Evolutionary conservation across 2,888 invertebrate genomes (phyloP), one percentile per base, ranked within the genome.

Genomic region (Chromoteleia sp.): DNA sequence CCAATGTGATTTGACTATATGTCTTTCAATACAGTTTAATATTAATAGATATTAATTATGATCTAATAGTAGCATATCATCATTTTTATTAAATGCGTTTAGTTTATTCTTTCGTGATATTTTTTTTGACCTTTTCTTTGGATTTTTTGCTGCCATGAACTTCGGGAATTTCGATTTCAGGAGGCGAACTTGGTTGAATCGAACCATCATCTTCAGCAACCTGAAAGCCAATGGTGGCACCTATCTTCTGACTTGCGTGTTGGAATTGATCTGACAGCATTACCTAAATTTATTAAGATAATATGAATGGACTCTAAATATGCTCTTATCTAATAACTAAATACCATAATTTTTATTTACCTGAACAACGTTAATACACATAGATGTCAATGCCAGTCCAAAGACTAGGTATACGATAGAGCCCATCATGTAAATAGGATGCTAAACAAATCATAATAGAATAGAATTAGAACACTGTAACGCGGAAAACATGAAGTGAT

Each of bases 301-400:
- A n/a, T n/a, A n/a, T n/a, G n/a, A n/a, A n/a, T n/a, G n/a, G n/a
- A n/a, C n/a, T n/a, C n/a, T n/a, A n/a, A n/a, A n/a, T 15, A 43
- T 8, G 12, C 6, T 25, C 7, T 43, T 36, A n/a, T 36, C n/a
- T 36, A 36, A 36, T 36, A 36, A n/a, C 4, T 45, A 8, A 7
- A 12, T 33, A 12, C 52, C 25, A 4, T 6, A 14, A 41, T 12
- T 39, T 43, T 19, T 7, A 89, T 95, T 95, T 48, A 96, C 95
- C 93, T 98, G 98, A 0, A 98, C 97, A 12, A 99, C 98, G 89
- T 98, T 98, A 87, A 99, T 97, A 92, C 98, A 97, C 98, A 99
- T 98, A 84, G 98, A 98, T 59, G 98, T 98, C 15, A 99, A 93
- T 0, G 99, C 97, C 77, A 99, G 93, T 5, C 99, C 99, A 87